Percentiles rank a stretch among this genome's conserved stretches.
Evolutionary conservation across 1,140 invertebrate species (phyloP).

Genomic region (Musca vetustissima): DNA sequence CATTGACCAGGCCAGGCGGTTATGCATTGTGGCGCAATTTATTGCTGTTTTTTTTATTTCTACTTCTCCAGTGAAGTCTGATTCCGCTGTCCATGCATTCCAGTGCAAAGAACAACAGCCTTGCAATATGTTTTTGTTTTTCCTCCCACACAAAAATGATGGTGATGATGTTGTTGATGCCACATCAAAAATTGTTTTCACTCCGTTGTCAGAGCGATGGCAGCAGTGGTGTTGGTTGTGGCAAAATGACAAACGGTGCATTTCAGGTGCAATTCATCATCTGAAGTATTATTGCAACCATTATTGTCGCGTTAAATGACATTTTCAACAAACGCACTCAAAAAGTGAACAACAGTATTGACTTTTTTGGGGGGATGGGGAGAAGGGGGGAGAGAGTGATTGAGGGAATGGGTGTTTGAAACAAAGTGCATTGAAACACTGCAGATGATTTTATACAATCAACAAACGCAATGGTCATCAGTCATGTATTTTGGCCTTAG

Average conservation of each 20-base stretch:
- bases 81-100: conserved; percentile 1
- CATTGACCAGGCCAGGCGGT: not conserved
- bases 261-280: conserved; percentile 53
- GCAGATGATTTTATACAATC: too few species aligned
- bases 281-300: conserved; percentile 54
- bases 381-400: too few species aligned
- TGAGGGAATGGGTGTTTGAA: too few species aligned
- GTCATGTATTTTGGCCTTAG: too few species aligned
- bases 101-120: not conserved
- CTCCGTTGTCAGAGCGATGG: not conserved
- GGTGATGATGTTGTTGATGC: not conserved
- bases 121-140: not conserved
- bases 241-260: conserved; percentile 45
- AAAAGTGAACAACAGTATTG: too few species aligned
- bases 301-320: conserved; percentile 41
- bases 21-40: conserved; percentile 9
- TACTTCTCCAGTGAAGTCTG: not conserved
- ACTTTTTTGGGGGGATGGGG: too few species aligned
- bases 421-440: too few species aligned
- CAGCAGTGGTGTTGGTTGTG: not conserved
- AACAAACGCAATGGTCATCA: too few species aligned
- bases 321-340: conserved; percentile 53
- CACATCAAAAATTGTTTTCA: too few species aligned
- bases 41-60: not conserved
- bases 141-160: not conserved